phyloP scores from a whole-genome alignment of 2,888 invertebrate species.

The Limenitis camilla region DNA sequence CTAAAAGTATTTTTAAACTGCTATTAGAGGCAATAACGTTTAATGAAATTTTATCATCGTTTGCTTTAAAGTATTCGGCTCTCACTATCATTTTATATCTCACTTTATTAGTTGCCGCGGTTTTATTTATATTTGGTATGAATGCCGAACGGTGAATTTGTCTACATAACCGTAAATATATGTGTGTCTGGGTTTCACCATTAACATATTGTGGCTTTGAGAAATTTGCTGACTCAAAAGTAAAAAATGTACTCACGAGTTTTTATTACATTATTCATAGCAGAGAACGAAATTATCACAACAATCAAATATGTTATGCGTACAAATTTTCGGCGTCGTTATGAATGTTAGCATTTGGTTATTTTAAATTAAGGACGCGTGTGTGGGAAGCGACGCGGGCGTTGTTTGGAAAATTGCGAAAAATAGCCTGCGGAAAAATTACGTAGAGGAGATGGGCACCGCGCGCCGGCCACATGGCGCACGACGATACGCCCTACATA shows the following conservation, averaged over 20 bases:
- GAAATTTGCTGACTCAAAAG: neutral
- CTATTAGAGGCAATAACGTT: conserved; percentile 50
- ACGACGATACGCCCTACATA: conserved; percentile 66
- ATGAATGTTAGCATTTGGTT: conserved; percentile 40
- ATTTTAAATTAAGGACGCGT: conserved; percentile 48
- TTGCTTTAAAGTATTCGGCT: conserved; percentile 45
- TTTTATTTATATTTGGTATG: conserved; percentile 19
- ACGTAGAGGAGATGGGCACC: conserved; percentile 38
- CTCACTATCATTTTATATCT: conserved; percentile 52
- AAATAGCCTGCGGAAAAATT: conserved; percentile 65
- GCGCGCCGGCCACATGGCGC: conserved; percentile 61
- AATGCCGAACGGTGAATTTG: conserved; percentile 5
- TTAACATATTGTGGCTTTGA: neutral
- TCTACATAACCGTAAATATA: neutral
- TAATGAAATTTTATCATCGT: conserved; percentile 59
- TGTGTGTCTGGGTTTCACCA: neutral
- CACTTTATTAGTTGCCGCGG: conserved; percentile 51
- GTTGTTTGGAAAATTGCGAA: conserved; percentile 61
- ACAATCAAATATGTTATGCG: conserved; percentile 24
- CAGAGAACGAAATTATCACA: conserved; percentile 5
- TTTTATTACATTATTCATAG: conserved; percentile 6
- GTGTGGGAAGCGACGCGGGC: conserved; percentile 38
- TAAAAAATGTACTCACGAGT: neutral
- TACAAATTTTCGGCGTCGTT: conserved; percentile 32
- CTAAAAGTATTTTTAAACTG: conserved; percentile 54